Base-by-base conservation (phyloP, 2,888 invertebrate species). In the Pyrocoelia pectoralis region DNA sequence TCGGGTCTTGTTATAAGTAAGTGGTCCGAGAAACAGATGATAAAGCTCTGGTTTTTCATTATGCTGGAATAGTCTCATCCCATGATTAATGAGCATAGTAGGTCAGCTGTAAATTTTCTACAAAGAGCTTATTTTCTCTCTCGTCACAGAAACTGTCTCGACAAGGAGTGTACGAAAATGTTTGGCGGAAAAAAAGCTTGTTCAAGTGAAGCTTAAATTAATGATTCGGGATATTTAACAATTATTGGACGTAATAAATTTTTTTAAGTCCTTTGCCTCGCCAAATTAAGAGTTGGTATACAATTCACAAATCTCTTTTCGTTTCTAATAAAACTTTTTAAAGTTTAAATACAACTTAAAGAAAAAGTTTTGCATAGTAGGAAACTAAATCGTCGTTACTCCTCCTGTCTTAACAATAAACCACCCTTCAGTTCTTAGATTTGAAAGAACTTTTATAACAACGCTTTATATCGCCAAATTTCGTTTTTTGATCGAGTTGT, bases 1-100 rank as follows among this genome's bases (percentile, higher is more conserved):
- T 68, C 68, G 71, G 73, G 73, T 73, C 72, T 73, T 73, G 73
- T 76, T 70, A 72, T 64, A 70, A 70, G 69, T 70, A 72, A 76
- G 71, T 72, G 73, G 72, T 65, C 73, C 73, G 74, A 73, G 71
- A 74, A 74, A 71, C 74, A 73, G 74, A 74, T 74, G 75, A 76
- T 76, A 75, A 74, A 74, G 72, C 70, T 71, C 69, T 66, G 71
- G 73, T 74, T 75, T 76, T 76, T 74, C 76, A 75, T 76, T 75
- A 74, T 69, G 67, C 69, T 67, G 67, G 68, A 71, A 72, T 70
- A 69, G 72, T 69, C 71, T 66, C 72, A 70, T 72, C 73, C 71
- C 61, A 71, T 76, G 76, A 76, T 76, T 75, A 74, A 76, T 74
- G 76, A 74, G 70, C 73, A 66, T 56, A 65, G 63, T 70, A 76